Evolutionary conservation across 2,113 vertebrate species (phyloP).

Genomic region (Pipra filicauda): DNA sequence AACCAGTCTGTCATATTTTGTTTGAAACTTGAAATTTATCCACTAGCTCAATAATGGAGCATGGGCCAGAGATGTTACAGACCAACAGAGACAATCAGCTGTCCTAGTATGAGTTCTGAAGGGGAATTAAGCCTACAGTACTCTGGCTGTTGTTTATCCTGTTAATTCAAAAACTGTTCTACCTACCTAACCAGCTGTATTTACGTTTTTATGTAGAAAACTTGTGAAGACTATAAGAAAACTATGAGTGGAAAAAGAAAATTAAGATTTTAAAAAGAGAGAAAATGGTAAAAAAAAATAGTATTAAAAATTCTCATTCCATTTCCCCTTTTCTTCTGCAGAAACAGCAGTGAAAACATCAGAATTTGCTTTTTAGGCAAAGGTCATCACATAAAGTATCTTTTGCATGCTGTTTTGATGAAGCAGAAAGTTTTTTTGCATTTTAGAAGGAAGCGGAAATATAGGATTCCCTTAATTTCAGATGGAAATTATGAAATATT

Average conservation of each 20-base stretch:
- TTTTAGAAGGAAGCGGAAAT: not conserved
- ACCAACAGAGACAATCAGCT: not conserved
- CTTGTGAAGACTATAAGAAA: not conserved
- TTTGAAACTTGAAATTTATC: not conserved
- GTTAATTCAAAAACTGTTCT: not conserved
- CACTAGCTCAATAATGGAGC: not conserved
- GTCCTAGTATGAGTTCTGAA: not conserved
- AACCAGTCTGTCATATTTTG: not conserved
- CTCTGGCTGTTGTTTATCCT: not conserved
- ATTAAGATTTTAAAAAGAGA: not conserved
- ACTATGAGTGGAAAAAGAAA: not conserved
- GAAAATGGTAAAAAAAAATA: not conserved
- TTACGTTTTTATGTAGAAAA: not conserved
- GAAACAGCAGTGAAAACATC: not conserved
- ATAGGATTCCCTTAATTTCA: not conserved
- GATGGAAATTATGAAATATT: rapidly evolving
- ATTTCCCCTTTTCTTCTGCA: not conserved
- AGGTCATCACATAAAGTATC: not conserved
- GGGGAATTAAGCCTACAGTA: not conserved
- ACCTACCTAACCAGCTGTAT: not conserved
- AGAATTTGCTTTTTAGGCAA: not conserved
- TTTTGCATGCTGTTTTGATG: not conserved
- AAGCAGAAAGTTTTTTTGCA: not conserved
- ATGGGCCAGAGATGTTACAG: not conserved
- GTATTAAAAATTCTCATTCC: not conserved